Conservation (phyloP, 2,113 vertebrate species). For the Vidua macroura region DNA sequence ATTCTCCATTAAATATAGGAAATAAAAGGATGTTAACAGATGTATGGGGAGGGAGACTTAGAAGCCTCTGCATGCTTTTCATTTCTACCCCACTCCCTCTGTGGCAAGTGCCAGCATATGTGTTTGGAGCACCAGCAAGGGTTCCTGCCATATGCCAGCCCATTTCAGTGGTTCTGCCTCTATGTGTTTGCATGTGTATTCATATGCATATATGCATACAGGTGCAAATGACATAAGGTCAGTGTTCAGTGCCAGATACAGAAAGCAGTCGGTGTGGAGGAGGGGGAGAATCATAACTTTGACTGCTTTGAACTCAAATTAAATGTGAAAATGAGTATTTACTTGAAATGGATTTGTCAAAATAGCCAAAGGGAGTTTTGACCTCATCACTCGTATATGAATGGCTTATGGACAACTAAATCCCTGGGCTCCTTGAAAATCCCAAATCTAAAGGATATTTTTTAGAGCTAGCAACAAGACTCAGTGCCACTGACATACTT, state of each 20-base stretch:
- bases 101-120: neutral
- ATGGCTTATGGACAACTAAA: slow-evolving; percentile 42
- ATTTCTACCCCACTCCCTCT: neutral
- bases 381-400: neutral
- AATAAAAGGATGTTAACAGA: neutral
- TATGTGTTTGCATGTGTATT: neutral
- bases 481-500: neutral
- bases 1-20: neutral
- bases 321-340: slow-evolving; percentile 48
- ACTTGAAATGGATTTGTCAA: slow-evolving; percentile 57
- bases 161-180: neutral
- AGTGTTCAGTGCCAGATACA: slow-evolving; percentile 27
- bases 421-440: slow-evolving; percentile 36
- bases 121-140: neutral
- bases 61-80: neutral
- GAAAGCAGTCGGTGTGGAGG: neutral
- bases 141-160: slow-evolving; percentile 28
- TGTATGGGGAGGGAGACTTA: neutral
- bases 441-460: slow-evolving; percentile 42
- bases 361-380: slow-evolving; percentile 54
- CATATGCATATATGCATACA: slow-evolving; percentile 53
- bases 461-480: neutral
- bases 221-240: slow-evolving; percentile 42
- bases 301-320: slow-evolving; percentile 63
- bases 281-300: slow-evolving; percentile 19